Percentiles rank a stretch among this genome's conserved stretches.
Evolutionary conservation across 2,888 invertebrate genomes (phyloP).

Genomic region (Sinelater perroti): DNA sequence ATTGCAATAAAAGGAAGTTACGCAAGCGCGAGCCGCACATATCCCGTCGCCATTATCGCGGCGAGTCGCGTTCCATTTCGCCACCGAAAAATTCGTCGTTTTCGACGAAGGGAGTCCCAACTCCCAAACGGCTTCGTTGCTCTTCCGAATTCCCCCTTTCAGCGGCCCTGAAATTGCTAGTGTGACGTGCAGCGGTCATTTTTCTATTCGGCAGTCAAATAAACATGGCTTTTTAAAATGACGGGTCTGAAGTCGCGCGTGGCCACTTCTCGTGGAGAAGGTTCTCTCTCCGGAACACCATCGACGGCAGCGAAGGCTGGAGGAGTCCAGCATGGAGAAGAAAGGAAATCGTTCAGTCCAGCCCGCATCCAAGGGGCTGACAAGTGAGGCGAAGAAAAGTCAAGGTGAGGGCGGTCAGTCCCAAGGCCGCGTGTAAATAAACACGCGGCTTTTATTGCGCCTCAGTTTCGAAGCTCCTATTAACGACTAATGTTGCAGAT

Average conservation of each 20-base stretch:
- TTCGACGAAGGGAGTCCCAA: conserved; percentile 71
- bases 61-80: conserved; percentile 65
- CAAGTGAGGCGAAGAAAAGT: conserved; percentile 78
- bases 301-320: conserved; percentile 50
- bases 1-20: too few relatives aligned
- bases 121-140: conserved; percentile 39
- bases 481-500: too few relatives aligned
- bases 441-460: too few relatives aligned
- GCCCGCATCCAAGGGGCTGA: conserved; percentile 73
- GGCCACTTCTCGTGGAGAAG: conserved; percentile 79
- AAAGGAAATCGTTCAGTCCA: conserved; percentile 76
- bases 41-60: conserved; percentile 77
- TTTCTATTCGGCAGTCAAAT: conserved; percentile 66
- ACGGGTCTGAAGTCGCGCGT: conserved; percentile 73
- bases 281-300: conserved; percentile 66
- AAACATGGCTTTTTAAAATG: conserved; percentile 87
- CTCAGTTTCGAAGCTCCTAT: too few relatives aligned
- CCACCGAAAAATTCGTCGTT: conserved; percentile 67
- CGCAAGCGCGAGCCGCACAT: conserved; percentile 32
- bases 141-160: conserved; percentile 20
- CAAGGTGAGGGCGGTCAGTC: conserved; percentile 66
- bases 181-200: conserved; percentile 57
- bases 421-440: conserved; percentile 52
- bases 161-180: conserved; percentile 49
- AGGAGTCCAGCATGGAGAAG: conserved; percentile 75